Conservation (phyloP, 2,888 invertebrate genomes). For the Buathra laborator region DNA sequence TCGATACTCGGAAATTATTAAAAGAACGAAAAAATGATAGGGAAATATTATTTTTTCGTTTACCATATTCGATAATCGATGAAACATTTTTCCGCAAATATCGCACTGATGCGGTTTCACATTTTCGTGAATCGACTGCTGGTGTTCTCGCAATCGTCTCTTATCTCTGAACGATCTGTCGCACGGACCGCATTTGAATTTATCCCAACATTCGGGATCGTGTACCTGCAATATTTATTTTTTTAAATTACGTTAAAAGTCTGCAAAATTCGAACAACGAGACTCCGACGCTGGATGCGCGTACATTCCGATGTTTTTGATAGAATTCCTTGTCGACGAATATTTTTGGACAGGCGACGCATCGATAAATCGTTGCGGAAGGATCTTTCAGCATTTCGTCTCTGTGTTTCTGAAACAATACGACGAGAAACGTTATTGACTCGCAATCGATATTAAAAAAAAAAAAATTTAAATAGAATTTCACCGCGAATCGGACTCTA, state of each 20-base stretch:
- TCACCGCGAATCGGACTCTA: not conserved
- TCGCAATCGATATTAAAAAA: not conserved
- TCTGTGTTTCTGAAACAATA: conserved; percentile 73
- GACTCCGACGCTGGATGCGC: conserved; percentile 35
- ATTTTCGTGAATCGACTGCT: conserved; percentile 74
- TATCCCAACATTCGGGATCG: conserved; percentile 74
- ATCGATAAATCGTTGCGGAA: conserved; percentile 70
- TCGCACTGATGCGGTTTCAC: conserved; percentile 77
- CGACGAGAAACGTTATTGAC: not conserved
- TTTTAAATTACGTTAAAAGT: not conserved
- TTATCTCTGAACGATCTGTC: conserved; percentile 75
- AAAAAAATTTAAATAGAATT: not conserved
- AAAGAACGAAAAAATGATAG: not conserved
- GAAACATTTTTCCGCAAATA: conserved; percentile 75
- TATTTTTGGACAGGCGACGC: conserved; percentile 76
- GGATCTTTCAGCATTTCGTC: conserved; percentile 75
- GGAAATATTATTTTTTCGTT: conserved; percentile 8
- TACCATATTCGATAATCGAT: conserved; percentile 77
- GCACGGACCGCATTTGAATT: conserved; percentile 71
- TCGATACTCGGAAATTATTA: not conserved
- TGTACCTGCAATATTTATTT: conserved; percentile 67
- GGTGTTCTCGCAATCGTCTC: conserved; percentile 74
- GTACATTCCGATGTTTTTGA: conserved; percentile 75
- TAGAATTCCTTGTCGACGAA: conserved; percentile 76
- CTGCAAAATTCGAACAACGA: not conserved